phyloP scores from a whole-genome alignment of 1,140 invertebrate species.

The Zaprionus lachaisei region DNA sequence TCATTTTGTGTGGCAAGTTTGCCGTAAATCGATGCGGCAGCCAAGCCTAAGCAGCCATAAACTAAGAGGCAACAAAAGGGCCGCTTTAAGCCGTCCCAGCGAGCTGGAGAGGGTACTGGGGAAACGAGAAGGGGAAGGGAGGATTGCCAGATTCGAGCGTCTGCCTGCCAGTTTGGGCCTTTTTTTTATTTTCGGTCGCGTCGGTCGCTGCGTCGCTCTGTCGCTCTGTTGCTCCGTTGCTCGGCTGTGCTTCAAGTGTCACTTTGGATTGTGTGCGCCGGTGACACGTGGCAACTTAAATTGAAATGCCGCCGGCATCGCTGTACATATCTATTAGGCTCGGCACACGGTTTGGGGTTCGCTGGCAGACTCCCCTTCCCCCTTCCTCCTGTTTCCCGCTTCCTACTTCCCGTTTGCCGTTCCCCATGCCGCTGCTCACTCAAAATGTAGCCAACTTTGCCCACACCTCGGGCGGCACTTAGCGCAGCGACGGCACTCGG shows the following conservation, averaged over 20 bases:
- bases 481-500: slow-evolving; percentile 7
- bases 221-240: too few relatives aligned
- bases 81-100: slow-evolving; percentile 27
- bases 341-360: neutral
- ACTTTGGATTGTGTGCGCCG: slow-evolving; percentile 71
- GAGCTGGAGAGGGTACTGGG: neutral
- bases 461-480: slow-evolving; percentile 54
- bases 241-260: slow-evolving; percentile 62
- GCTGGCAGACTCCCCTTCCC: neutral
- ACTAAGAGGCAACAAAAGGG: slow-evolving; percentile 57
- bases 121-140: neutral
- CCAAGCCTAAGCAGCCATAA: slow-evolving; percentile 72
- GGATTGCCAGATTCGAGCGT: neutral
- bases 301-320: slow-evolving; percentile 75
- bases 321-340: slow-evolving; percentile 76
- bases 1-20: slow-evolving; percentile 66
- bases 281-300: slow-evolving; percentile 80
- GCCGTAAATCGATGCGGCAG: slow-evolving; percentile 78
- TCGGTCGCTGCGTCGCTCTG: neutral
- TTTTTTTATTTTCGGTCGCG: neutral
- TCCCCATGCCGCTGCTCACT: neutral
- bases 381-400: neutral
- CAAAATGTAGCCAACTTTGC: slow-evolving; percentile 12
- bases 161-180: slow-evolving; percentile 17
- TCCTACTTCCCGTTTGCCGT: neutral